These are phyloP conservation scores for Microctonus hyperodae DNA, from an alignment of 2,888 invertebrate species.

Conservation along the genomic window DNA sequence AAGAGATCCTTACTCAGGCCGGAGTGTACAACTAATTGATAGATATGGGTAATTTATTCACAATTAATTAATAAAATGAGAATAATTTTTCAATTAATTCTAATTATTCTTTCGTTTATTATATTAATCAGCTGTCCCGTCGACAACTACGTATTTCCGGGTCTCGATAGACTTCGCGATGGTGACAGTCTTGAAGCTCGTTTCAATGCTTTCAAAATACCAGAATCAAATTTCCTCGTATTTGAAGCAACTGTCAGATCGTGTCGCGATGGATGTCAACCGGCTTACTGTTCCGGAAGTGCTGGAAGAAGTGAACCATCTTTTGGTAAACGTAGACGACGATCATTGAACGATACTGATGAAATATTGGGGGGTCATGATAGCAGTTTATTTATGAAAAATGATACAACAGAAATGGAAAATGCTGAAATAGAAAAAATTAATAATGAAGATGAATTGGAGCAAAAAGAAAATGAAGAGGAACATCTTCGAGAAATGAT, in stretches of 20 bases:
- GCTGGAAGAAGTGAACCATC: constrained; percentile 83
- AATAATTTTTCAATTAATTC: not conserved
- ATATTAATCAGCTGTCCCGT: constrained; percentile 79
- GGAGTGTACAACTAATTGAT: constrained; percentile 89
- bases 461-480: constrained; percentile 66
- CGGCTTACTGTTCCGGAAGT: constrained; percentile 83
- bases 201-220: constrained; percentile 94
- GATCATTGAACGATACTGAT: constrained; percentile 65
- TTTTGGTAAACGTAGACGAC: constrained; percentile 76
- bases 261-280: constrained; percentile 89
- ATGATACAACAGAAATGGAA: constrained; percentile 55
- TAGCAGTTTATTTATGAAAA: constrained; percentile 47
- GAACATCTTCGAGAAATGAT: constrained; percentile 91
- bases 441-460: constrained; percentile 64
- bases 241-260: constrained; percentile 92
- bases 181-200: constrained; percentile 89
- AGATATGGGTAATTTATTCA: constrained; percentile 75
- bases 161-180: constrained; percentile 83
- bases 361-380: constrained; percentile 36
- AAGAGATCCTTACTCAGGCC: constrained; percentile 89
- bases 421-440: constrained; percentile 72
- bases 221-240: constrained; percentile 91
- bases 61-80: not conserved
- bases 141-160: constrained; percentile 90
- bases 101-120: not conserved